Percentiles rank a stretch among this genome's conserved stretches.
phyloP scores from a whole-genome alignment of 2,888 invertebrate genomes.

The Ochropleura plecta region DNA sequence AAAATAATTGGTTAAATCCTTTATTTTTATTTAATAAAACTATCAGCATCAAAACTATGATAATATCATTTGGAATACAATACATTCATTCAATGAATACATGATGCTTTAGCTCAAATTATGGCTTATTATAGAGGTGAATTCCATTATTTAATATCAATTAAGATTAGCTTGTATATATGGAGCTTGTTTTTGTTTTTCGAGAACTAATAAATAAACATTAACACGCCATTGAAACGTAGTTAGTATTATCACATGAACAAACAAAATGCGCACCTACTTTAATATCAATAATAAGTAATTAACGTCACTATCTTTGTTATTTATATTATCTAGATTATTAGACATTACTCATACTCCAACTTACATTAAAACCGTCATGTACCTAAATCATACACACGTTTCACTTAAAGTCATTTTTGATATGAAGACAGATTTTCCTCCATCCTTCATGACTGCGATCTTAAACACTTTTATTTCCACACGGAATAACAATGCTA shows the following conservation, averaged over 20 bases:
- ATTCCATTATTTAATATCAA: too few species aligned
- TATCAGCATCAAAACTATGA: not conserved
- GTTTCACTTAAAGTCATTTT: slow-evolving; percentile 86
- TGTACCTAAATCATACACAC: slow-evolving; percentile 78
- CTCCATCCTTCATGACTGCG: slow-evolving; percentile 69
- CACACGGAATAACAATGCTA: slow-evolving; percentile 72
- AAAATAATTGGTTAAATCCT: slow-evolving; percentile 37
- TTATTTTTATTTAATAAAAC: slow-evolving; percentile 15
- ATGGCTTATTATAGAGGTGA: not conserved
- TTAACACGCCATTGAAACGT: slow-evolving; percentile 82
- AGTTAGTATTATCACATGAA: slow-evolving; percentile 79
- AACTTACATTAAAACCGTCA: slow-evolving; percentile 83
- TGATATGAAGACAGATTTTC: slow-evolving; percentile 75
- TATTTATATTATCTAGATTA: slow-evolving; percentile 78
- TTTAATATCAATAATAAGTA: slow-evolving; percentile 67
- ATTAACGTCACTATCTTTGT: slow-evolving; percentile 76
- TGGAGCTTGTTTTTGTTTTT: slow-evolving; percentile 68
- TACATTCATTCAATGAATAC: not conserved
- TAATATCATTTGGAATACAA: not conserved
- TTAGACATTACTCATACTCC: slow-evolving; percentile 75
- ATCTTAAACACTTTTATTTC: slow-evolving; percentile 74
- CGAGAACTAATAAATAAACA: slow-evolving; percentile 62
- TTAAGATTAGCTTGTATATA: too few species aligned
- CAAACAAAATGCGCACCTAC: slow-evolving; percentile 67
- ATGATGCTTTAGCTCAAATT: not conserved